Evolutionary conservation across 2,888 invertebrate species (phyloP).

Genomic region (Hetaerina titia): DNA sequence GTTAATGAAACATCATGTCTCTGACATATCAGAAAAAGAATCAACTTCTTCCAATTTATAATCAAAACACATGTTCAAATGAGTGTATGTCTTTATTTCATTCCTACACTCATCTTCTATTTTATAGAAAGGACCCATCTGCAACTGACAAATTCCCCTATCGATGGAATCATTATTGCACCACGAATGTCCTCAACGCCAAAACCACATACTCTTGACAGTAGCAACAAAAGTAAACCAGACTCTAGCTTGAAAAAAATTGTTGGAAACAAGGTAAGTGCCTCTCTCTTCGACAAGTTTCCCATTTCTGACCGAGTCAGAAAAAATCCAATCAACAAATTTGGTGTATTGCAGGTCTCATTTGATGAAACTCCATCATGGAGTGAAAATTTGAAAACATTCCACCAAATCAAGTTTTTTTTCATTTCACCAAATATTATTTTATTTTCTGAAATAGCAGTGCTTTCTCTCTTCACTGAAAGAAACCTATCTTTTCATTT

Average conservation of each 20-base stretch:
- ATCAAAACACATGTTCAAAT: no score
- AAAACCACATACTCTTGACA: neutral
- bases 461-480: no score
- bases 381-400: no score
- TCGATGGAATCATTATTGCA: neutral
- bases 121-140: neutral
- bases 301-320: neutral
- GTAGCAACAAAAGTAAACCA: neutral
- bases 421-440: no score
- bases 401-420: no score
- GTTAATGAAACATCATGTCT: no score
- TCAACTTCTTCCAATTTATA: no score
- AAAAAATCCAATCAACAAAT: neutral
- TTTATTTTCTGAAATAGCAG: no score
- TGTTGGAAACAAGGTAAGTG: neutral
- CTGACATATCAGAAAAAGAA: no score
- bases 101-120: neutral
- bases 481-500: no score
- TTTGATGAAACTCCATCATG: neutral
- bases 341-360: neutral
- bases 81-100: neutral
- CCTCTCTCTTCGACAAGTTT: neutral
- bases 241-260: neutral
- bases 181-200: constrained; percentile 46
- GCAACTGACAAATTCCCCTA: neutral